These are phyloP conservation scores for Drosophila neotestacea DNA, from an alignment of 2,888 invertebrate genomes.

Conservation along the genomic window DNA sequence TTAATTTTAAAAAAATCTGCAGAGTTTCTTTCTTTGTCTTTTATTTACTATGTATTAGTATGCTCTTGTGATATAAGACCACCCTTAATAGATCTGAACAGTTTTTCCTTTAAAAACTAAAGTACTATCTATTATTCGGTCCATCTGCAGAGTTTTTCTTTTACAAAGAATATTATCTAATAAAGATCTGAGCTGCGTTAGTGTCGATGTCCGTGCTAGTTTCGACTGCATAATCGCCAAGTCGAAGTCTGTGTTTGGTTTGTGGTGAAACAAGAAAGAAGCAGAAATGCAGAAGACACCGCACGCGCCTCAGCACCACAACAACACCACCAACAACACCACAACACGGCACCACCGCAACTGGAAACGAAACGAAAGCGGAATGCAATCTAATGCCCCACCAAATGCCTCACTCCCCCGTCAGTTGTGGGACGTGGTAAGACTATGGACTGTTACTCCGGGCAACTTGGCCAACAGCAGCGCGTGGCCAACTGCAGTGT, in stretches of 20 bases:
- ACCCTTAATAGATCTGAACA: not conserved
- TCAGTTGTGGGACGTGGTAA: slow-evolving; percentile 2
- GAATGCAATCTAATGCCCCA: not conserved
- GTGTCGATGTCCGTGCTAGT: slow-evolving; percentile 56
- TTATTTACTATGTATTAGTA: no score
- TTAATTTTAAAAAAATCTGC: no score
- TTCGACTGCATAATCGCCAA: slow-evolving; percentile 55
- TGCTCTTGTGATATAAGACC: no score
- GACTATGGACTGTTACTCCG: slow-evolving; percentile 16
- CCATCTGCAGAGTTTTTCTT: not conserved
- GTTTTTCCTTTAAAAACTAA: not conserved
- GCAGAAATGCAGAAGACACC: slow-evolving; percentile 31
- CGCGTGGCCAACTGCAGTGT: slow-evolving; percentile 62
- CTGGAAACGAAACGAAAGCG: slow-evolving; percentile 47
- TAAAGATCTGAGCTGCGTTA: slow-evolving; percentile 11
- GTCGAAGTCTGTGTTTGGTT: slow-evolving; percentile 19
- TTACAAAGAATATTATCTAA: slow-evolving; percentile 23
- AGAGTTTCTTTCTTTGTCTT: no score
- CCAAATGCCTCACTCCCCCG: not conserved
- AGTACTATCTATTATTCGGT: not conserved
- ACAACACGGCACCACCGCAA: slow-evolving; percentile 26
- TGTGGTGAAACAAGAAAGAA: slow-evolving; percentile 33
- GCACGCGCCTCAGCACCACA: slow-evolving; percentile 46
- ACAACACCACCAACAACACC: not conserved
- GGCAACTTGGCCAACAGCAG: slow-evolving; percentile 33